Percentiles rank a stretch among this genome's conserved stretches.
phyloP scores from a whole-genome alignment of 1,140 invertebrate genomes.

The Pseudomyrmex cubaensis region DNA sequence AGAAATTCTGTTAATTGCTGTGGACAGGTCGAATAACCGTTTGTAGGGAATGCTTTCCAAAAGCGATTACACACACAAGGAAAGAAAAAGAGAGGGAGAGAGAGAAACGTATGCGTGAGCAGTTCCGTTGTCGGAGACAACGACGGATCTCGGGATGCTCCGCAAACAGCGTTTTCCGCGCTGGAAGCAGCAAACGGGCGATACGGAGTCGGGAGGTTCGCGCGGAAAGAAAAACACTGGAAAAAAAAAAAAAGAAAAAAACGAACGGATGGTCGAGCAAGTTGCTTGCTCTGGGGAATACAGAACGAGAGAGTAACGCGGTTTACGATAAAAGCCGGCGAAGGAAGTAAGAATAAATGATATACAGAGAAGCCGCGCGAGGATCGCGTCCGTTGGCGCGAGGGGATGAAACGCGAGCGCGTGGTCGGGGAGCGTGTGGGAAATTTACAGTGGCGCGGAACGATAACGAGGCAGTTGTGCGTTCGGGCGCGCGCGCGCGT shows the following conservation, averaged over 20 bases:
- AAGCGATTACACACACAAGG: background rate
- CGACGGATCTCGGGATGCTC: slow-evolving; percentile 25
- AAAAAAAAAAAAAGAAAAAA: slow-evolving; percentile 10
- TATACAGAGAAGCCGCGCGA: slow-evolving; percentile 19
- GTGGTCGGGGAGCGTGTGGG: slow-evolving; percentile 6
- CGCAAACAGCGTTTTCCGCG: slow-evolving; percentile 46
- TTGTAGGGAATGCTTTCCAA: slow-evolving; percentile 40
- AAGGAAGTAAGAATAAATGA: slow-evolving; percentile 55
- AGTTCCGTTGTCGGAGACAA: slow-evolving; percentile 39
- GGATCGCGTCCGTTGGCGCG: background rate
- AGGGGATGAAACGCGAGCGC: background rate
- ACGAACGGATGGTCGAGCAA: background rate
- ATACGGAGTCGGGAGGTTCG: slow-evolving; percentile 1
- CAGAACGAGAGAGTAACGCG: slow-evolving; percentile 31
- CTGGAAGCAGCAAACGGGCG: slow-evolving; percentile 13
- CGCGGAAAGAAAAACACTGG: slow-evolving; percentile 28
- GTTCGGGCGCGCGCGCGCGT: too few species aligned
- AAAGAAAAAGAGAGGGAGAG: background rate
- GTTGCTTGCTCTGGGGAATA: slow-evolving; percentile 25
- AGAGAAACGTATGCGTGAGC: slow-evolving; percentile 2
- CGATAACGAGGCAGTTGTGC: slow-evolving; percentile 31
- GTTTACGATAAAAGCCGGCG: slow-evolving; percentile 51
- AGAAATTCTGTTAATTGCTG: slow-evolving; percentile 46
- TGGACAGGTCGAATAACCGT: slow-evolving; percentile 26
- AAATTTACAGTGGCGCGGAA: slow-evolving; percentile 52